Evolutionary conservation across 1,140 invertebrate species (phyloP), one percentile per base, ranked within the genome.

Genomic region (Trichonephila inaurata): DNA sequence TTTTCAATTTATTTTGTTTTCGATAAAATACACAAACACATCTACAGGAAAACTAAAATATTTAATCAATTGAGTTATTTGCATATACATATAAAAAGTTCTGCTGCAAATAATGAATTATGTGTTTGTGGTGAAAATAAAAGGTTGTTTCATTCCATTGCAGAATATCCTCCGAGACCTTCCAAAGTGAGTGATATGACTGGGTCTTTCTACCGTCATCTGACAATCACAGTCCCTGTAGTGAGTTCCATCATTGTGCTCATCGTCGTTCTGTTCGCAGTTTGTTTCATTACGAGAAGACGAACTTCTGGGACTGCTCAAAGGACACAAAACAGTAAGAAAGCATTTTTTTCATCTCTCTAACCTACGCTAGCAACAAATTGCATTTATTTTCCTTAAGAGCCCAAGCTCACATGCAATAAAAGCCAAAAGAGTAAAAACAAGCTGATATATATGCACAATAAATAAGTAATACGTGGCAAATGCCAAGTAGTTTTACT

Each of bases 141-240:
- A 77, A 18, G 33, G 33, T 40, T 40, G 33, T 40, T 40, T 40
- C 51, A 58, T 91, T 91, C 66, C 8, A 2, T 89, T 86, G 6
- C 40, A 94, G 88, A 90, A 40, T 85, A 85, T n/a, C 93, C 93
- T 40, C 93, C 93, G 16, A 60, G 81, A 64, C 93, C 93, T 51
- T 90, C 93, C 24, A 88, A 94, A 86, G 77, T 90, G 61, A 94
- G 88, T 72, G 93, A 91, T 61, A 86, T 91, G 58, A 94, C 81
- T 86, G 86, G 88, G 6, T 94, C 86, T 28, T 92, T 92, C 72
- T 94, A 94, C 51, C 77, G 93, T 19, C 93, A 94, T 82, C 64
- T 94, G 58, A 94, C 93, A 44, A 91, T 94, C 62, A 94, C 93
- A 19, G 88, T 94, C 14, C 92, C 92, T 12, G 77, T 94, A 21